Conservation (phyloP, 2,888 invertebrate species). For the Lochmaea capreae region DNA sequence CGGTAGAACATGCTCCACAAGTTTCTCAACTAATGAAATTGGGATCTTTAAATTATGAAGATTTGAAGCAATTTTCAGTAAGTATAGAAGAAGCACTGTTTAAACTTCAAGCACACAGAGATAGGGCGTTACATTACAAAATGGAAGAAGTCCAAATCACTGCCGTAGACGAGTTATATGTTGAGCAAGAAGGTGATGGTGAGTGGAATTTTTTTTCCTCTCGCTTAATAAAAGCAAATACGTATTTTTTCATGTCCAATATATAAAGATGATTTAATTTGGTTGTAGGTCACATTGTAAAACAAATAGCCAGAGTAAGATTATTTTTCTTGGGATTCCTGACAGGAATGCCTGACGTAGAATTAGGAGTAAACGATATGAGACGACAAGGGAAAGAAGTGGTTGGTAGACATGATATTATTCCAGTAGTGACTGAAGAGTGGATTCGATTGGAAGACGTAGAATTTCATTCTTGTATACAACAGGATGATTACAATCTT, state of each 20-base stretch:
- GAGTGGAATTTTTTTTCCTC: constrained; percentile 4
- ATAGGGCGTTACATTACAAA: constrained; percentile 91
- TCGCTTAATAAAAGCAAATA: no score
- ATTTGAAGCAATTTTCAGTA: constrained; percentile 91
- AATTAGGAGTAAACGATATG: constrained; percentile 97
- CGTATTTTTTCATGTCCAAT: no score
- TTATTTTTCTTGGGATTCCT: constrained; percentile 97
- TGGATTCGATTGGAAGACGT: constrained; percentile 97
- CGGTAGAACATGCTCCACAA: constrained; percentile 97
- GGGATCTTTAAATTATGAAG: constrained; percentile 89
- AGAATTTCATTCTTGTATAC: constrained; percentile 95
- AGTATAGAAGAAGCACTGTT: constrained; percentile 95
- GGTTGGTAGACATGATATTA: constrained; percentile 98
- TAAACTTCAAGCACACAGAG: constrained; percentile 84
- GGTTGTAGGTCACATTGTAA: constrained; percentile 72
- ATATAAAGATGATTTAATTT: neutral
- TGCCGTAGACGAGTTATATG: constrained; percentile 91
- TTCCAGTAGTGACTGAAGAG: constrained; percentile 98
- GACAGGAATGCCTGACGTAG: constrained; percentile 95
- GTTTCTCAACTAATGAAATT: constrained; percentile 96
- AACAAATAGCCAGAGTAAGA: constrained; percentile 94
- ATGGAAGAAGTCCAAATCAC: constrained; percentile 96
- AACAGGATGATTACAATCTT: constrained; percentile 88
- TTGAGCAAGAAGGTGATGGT: constrained; percentile 89
- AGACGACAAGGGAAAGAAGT: constrained; percentile 99